Evolutionary conservation across 2,797 vertebrate species (phyloP).

Genomic region (Masticophis lateralis): DNA sequence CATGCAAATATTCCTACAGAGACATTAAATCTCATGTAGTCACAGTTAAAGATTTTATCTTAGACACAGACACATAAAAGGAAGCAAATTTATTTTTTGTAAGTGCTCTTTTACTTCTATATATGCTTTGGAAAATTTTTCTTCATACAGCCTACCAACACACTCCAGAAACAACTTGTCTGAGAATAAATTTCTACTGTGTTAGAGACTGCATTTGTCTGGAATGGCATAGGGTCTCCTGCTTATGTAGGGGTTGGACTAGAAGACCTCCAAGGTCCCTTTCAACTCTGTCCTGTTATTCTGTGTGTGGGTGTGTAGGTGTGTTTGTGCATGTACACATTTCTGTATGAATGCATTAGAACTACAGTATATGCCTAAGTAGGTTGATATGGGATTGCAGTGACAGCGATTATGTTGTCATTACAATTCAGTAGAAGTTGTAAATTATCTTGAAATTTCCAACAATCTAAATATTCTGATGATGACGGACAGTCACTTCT

Average conservation of each 20-base stretch:
- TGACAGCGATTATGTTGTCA: background rate
- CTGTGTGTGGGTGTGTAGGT: background rate
- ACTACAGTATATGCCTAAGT: background rate
- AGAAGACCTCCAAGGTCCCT: background rate
- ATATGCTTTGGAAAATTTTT: background rate
- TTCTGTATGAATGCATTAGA: background rate
- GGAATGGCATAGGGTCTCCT: background rate
- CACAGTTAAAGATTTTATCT: background rate
- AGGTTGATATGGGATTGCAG: background rate
- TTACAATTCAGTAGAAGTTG: background rate
- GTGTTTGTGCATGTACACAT: background rate
- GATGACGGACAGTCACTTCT: background rate
- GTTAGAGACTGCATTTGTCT: background rate
- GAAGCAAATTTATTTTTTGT: background rate
- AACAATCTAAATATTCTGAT: background rate
- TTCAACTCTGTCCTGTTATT: background rate
- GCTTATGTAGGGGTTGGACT: background rate
- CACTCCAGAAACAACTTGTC: background rate
- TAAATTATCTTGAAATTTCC: background rate
- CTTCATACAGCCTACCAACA: background rate
- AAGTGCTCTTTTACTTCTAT: background rate
- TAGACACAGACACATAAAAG: background rate
- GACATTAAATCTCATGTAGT: background rate
- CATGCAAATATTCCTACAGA: background rate
- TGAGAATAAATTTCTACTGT: background rate